A percentile compares a stretch with the other conserved stretches of the same genome.
These are phyloP conservation scores for Tokudaia muenninki DNA, from an alignment of 2,797 vertebrate genomes.

Conservation along the genomic window DNA sequence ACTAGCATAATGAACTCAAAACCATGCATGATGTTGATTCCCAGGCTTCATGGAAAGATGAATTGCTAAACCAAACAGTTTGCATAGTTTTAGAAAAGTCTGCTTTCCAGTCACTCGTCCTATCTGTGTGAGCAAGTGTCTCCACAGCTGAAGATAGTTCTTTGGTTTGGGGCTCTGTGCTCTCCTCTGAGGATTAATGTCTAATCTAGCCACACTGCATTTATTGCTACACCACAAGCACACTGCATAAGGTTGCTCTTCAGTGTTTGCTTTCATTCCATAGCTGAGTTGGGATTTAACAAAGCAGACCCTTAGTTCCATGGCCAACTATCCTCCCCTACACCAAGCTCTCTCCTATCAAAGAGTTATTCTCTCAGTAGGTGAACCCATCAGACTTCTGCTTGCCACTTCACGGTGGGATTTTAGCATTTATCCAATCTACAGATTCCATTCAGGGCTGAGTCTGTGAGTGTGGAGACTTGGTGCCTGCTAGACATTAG, in stretches of 20 bases:
- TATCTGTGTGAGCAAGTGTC: background rate
- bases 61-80: slow-evolving; percentile 3
- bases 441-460: background rate
- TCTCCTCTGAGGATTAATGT: background rate
- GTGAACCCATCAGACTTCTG: background rate
- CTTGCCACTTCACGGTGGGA: background rate
- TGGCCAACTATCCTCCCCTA: background rate
- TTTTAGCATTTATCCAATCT: background rate
- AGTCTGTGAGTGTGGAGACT: background rate
- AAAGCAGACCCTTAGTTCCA: slow-evolving; percentile 17
- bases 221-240: background rate
- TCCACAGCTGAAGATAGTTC: background rate
- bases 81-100: slow-evolving; percentile 11
- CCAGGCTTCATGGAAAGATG: background rate
- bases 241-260: background rate
- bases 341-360: background rate
- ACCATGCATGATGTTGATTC: background rate
- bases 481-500: background rate
- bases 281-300: slow-evolving; percentile 9
- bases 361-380: background rate
- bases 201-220: background rate
- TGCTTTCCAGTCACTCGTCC: background rate
- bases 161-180: slow-evolving; percentile 25
- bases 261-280: slow-evolving; percentile 17
- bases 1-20: slow-evolving; percentile 34